Evolutionary conservation across 2,113 vertebrate genomes (phyloP).

Genomic region (Regulus satrapa): DNA sequence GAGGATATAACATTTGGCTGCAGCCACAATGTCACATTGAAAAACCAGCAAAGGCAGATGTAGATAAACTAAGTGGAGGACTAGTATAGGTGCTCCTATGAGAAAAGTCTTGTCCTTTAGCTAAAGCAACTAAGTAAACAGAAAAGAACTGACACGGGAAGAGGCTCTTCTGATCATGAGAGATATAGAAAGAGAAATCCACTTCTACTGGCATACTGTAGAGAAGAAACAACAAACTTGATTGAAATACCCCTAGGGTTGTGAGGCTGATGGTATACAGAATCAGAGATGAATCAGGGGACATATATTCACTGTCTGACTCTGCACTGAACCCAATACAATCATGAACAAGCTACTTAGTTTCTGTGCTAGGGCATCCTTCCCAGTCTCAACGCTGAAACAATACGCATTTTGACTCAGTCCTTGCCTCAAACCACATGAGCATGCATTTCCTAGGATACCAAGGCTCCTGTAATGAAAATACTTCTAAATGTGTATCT

Average conservation of each 20-base stretch:
- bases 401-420: background rate
- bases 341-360: fast-evolving
- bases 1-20: background rate
- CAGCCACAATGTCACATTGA: background rate
- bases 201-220: background rate
- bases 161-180: background rate
- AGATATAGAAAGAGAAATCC: background rate
- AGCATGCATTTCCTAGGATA: background rate
- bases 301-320: background rate
- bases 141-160: background rate
- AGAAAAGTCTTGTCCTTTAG: background rate
- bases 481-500: background rate
- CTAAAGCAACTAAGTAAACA: background rate
- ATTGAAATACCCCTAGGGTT: fast-evolving
- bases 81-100: background rate
- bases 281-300: background rate
- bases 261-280: background rate
- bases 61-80: background rate
- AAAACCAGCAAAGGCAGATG: background rate
- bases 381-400: background rate
- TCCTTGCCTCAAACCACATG: background rate
- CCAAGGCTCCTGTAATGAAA: background rate
- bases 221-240: background rate
- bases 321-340: background rate
- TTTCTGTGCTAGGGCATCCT: background rate